Conservation (phyloP, 2,797 vertebrate species). For the Rhynchonycteris naso region DNA sequence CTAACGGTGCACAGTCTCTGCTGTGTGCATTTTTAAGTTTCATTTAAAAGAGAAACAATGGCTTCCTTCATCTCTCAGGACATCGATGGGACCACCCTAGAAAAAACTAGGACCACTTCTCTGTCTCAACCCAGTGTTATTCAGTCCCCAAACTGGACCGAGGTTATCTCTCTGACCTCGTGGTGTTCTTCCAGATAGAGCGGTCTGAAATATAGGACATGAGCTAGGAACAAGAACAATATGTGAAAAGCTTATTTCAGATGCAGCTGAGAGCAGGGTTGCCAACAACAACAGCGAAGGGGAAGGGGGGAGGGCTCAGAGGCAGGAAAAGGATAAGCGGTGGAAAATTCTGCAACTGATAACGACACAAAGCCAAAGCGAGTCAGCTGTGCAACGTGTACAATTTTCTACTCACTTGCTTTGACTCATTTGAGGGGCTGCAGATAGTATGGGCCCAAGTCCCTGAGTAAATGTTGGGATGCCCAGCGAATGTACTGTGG, state of each 20-base stretch:
- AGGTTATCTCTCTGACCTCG: constrained; percentile 60
- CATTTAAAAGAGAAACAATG: neutral
- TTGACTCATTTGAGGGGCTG: neutral
- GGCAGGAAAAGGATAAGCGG: constrained; percentile 26
- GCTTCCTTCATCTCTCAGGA: neutral
- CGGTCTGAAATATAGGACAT: constrained; percentile 42
- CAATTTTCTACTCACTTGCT: neutral
- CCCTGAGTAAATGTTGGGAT: neutral
- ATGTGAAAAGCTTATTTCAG: constrained; percentile 53
- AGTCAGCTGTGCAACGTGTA: neutral
- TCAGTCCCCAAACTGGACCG: neutral
- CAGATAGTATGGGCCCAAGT: neutral
- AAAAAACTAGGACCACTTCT: neutral
- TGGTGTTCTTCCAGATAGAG: constrained; percentile 55
- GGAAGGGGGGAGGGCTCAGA: neutral
- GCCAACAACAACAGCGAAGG: constrained; percentile 58
- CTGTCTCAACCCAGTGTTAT: neutral
- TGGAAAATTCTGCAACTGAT: constrained; percentile 51
- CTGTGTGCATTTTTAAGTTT: neutral
- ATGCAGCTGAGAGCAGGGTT: neutral
- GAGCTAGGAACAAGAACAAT: constrained; percentile 41
- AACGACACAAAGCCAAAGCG: neutral
- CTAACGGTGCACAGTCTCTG: neutral
- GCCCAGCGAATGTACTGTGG: neutral
- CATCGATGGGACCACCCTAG: neutral